Base-by-base conservation (phyloP, 2,888 invertebrate species). In the Leucophenga montana region DNA sequence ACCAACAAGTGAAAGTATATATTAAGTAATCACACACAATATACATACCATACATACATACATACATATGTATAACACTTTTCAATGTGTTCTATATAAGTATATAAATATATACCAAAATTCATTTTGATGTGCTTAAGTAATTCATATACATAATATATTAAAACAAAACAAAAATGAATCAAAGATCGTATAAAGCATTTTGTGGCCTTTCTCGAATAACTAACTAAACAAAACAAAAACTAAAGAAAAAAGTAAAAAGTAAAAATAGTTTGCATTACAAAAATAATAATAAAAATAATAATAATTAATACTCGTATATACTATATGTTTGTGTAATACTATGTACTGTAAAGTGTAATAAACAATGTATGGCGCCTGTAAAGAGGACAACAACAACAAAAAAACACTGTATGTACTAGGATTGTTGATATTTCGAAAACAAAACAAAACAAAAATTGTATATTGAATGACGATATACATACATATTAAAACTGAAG, bases 151-250 rank as follows among this genome's bases (percentile, higher is more conserved):
- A n/a, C 56, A 72, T 48, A 71, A 20, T 16, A 27, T 27, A 20
- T n/a, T 31, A 59, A 9, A 59, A n/a, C n/a, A 68, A 56, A 27
- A 18, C 56, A 71, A 48, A 39, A 61, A 61, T 61, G 27, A 5
- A 33, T 75, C 73, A 79, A 74, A 78, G 77, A 77, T 78, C 78
- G 71, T 76, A 77, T 73, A 73, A 68, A 74, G 77, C 82, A 82
- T 81, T 82, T 81, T 78, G 82, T 82, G 82, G 82, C 82, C 81
- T 82, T 81, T 71, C 77, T 80, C 75, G 74, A 73, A 72, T 57
- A 74, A 33, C 39, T 61, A 61, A 31, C 31, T 39, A 39, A 61
- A 61, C 6, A 69, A 73, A 75, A 73, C 31, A 69, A 69, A 48
- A 68, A 70, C n/a, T n/a, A 71, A 67, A 57, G 44, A 11, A 18